Evolutionary conservation across 2,888 invertebrate genomes (phyloP), one percentile per base, ranked within the genome.

Genomic region (Leucozona laternaria): DNA sequence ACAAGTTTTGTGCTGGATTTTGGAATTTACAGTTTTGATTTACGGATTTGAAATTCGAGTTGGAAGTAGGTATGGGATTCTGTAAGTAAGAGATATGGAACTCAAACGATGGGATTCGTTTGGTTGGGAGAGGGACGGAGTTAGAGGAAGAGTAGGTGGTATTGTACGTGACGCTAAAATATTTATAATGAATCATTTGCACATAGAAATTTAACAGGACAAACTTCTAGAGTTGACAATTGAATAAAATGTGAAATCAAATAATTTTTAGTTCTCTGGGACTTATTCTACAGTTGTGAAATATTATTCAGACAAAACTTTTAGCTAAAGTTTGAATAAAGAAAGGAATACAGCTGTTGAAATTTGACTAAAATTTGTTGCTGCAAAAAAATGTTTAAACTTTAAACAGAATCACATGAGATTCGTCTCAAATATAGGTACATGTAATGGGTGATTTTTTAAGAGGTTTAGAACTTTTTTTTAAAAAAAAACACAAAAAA

Each of bases 61-160:
- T 43, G 34, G 28, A 22, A 45, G 43, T n/a, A n/a, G n/a, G n/a
- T n/a, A n/a, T 45, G 68, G 79, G 70, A 62, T 50, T 62, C 83
- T 83, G 83, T 75, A 48, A 71, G 75, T 70, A 57, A 57, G 66
- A 79, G 75, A 83, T 79, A 83, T 75, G 83, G 28, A 50, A 64
- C 40, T 57, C 22, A 57, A 45, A 28, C 31, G 25, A 15, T 40
- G 50, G 40, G 10, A 75, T 80, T 66, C 50, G 8, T 25, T 66
- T 22, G 37, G 37, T 22, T n/a, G n/a, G 37, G 25, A 25, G 7
- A 37, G n/a, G n/a, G n/a, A n/a, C n/a, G n/a, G n/a, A n/a, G n/a
- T n/a, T n/a, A n/a, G n/a, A n/a, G n/a, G n/a, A n/a, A n/a, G n/a
- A n/a, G n/a, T n/a, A n/a, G n/a, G n/a, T 66, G 22, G 4, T 13